Evolutionary conservation across 1,140 invertebrate genomes (phyloP).

Genomic region (Drosophila arizonae): DNA sequence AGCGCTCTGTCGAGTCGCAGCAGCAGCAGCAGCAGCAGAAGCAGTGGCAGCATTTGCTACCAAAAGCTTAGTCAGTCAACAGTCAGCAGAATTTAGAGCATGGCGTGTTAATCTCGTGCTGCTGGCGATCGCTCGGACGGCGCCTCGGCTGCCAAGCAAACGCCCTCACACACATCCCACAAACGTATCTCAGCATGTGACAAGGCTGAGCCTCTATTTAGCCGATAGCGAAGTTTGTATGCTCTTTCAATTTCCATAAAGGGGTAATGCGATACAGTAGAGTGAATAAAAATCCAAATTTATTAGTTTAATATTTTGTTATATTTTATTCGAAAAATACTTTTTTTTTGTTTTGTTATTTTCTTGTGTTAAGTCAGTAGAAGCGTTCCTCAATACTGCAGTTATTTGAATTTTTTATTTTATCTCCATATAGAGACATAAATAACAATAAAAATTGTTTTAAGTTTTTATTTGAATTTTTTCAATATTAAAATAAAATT

Average conservation of each 20-base stretch:
- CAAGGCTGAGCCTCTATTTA: not conserved
- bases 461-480: too few relatives aligned
- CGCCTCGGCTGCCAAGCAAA: conserved; percentile 31
- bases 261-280: too few relatives aligned
- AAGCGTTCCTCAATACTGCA: too few relatives aligned
- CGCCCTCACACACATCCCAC: not conserved
- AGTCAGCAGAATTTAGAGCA: conserved; percentile 52
- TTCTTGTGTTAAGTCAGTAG: too few relatives aligned
- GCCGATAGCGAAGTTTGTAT: conserved; percentile 11
- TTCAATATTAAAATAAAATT: too few relatives aligned
- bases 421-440: too few relatives aligned
- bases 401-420: too few relatives aligned
- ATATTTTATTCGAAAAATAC: too few relatives aligned
- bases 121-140: conserved; percentile 30
- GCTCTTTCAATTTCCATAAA: not conserved
- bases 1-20: conserved; percentile 43
- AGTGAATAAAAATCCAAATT: too few relatives aligned
- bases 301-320: too few relatives aligned
- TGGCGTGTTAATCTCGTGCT: conserved; percentile 66
- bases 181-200: conserved; percentile 36
- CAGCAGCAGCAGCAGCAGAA: conserved; percentile 29
- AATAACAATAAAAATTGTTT: too few relatives aligned
- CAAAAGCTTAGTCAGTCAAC: conserved; percentile 72
- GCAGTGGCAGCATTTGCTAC: conserved; percentile 50
- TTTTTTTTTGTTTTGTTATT: too few relatives aligned